These are phyloP conservation scores for Polyommatus icarus DNA, from an alignment of 2,888 invertebrate genomes.

Conservation along the genomic window DNA sequence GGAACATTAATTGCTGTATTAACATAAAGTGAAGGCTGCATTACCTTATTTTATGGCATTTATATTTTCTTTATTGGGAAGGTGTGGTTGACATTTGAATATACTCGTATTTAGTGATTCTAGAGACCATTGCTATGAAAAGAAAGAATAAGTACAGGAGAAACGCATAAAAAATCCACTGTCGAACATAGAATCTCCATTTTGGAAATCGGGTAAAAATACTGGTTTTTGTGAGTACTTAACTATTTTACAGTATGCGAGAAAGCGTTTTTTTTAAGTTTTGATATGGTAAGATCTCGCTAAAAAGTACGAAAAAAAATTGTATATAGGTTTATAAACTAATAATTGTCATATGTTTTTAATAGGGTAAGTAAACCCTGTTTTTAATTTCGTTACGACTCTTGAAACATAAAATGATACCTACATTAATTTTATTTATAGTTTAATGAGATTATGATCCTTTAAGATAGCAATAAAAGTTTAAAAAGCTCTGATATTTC, in stretches of 20 bases:
- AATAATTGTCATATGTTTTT: not conserved
- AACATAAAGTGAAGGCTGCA: conserved; percentile 34
- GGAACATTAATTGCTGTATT: conserved; percentile 44
- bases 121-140: not conserved
- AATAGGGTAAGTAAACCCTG: not conserved
- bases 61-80: not conserved
- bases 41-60: not conserved
- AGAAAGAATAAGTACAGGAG: not conserved
- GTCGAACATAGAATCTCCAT: not conserved
- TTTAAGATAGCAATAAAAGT: not conserved
- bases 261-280: too few species aligned
- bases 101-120: not conserved
- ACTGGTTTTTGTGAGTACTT: too few species aligned
- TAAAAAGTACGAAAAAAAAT: not conserved
- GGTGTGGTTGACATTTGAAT: conserved; percentile 2
- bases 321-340: not conserved
- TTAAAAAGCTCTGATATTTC: not conserved
- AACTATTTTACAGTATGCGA: too few species aligned
- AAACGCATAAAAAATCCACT: too few species aligned
- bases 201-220: not conserved
- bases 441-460: not conserved
- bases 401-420: not conserved
- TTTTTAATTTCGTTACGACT: not conserved
- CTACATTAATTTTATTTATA: too few species aligned
- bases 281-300: not conserved